Base-by-base conservation (phyloP, 2,113 vertebrate species). In the Gnathonemus echidnorhynchus region DNA sequence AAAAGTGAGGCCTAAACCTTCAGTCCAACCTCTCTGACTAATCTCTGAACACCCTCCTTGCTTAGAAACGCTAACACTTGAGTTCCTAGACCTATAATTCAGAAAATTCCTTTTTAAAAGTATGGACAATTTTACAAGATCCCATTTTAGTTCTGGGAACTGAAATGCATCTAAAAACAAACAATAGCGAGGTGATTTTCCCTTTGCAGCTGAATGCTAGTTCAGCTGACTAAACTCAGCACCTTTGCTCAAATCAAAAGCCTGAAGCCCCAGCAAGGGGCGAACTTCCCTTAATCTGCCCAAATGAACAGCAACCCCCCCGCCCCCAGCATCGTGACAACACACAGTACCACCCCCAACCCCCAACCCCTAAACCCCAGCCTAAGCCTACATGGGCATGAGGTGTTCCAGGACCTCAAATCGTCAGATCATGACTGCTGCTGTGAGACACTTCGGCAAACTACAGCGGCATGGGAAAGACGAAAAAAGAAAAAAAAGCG, bases 371-470 rank as follows among this genome's bases (percentile, higher is more conserved):
- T 2, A 70, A 11, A 7, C 62, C 62, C n/a, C 10, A 15, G 74
- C 35, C 70, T n/a, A 13, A 31, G 11, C 11, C 35, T 42, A 42
- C 1, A 77, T 35, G 49, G 49, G 11, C 35, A 3, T 90, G 89
- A 90, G 52, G 53, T 58, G 83, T 90, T 86, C 53, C 48, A 27
- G 53, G 52, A 86, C 80, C 53, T 89, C 53, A 58, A 35, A 50
- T 85, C n/a, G 89, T 90, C 89, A 90, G 89, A 90, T 66, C 89
- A 86, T 86, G 53, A 89, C 89, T 89, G 31, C 77, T 21, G 49
- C 19, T 21, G 52, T 9, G 19, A 80, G 31, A 45, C 49, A 45
- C 42, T 89, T 89, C 62, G 27, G 39, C 53, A 62, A 62, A 88
- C 42, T 66, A 48, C 45, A 49, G 21, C 45, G 3, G 24, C 3